Conservation (phyloP, 2,797 vertebrate genomes). For the Mallotus villosus region DNA sequence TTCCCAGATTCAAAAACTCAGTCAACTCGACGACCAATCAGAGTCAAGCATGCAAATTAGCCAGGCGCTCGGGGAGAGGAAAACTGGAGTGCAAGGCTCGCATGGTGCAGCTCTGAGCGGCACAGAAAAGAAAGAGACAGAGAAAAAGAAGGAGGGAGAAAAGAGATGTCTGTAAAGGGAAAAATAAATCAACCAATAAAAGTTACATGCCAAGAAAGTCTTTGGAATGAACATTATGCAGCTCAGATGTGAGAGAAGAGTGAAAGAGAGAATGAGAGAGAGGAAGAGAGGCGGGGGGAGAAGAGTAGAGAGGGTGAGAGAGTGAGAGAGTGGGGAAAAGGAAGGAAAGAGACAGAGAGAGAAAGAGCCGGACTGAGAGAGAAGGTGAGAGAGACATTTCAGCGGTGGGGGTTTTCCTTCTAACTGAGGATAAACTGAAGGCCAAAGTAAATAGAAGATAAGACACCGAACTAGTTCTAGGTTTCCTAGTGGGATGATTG, state of each 20-base stretch:
- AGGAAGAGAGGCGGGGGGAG: not conserved
- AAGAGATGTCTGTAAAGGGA: not conserved
- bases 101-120: not conserved
- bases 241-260: too few species aligned
- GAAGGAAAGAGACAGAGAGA: not conserved
- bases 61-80: not conserved
- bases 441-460: not conserved
- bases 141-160: not conserved
- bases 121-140: not conserved
- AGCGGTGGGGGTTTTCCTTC: not conserved
- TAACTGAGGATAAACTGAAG: not conserved
- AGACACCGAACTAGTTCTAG: not conserved
- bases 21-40: slow-evolving; percentile 9
- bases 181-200: slow-evolving; percentile 9
- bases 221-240: not conserved
- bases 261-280: not conserved
- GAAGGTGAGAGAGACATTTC: too few species aligned
- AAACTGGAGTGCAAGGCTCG: slow-evolving; percentile 16
- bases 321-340: too few species aligned
- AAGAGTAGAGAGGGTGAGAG: not conserved
- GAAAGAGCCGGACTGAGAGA: not conserved
- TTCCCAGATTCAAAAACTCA: not conserved
- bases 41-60: slow-evolving; percentile 8
- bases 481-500: not conserved
- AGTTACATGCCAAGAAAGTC: slow-evolving; percentile 10